Base-by-base conservation (phyloP, 2,113 vertebrate genomes). In the Struthio camelus region DNA sequence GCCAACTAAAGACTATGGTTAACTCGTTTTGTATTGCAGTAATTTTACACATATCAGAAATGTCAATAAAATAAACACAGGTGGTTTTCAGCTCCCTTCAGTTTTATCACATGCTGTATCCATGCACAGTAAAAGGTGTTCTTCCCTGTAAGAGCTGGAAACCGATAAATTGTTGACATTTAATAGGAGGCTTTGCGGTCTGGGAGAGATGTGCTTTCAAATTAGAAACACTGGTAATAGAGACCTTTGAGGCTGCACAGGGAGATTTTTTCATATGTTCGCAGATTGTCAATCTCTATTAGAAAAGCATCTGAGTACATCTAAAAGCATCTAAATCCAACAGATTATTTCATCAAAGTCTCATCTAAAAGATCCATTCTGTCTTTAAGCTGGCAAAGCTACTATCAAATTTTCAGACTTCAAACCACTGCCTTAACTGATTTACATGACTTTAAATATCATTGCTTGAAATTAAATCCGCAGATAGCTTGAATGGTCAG, bases 1-100 rank as follows among this genome's bases (percentile, higher is more conserved):
- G 44, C 46, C 59, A 61, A 7, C 32, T 85, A 71, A 89, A 67
- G 59, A 66, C 46, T 87, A 25, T 77, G 16, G 71, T 88, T 95
- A 95, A 65, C 73, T 87, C 59, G 28, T 67, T 82, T 86, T 83
- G 65, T 65, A 80, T 90, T 87, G 85, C 80, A 78, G 66, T 53
- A 67, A 92, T 94, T 96, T 94, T 84, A 71, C 46, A 72, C 38
- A 48, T 1, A 32, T 48, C 85, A 85, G 56, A 95, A 96, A 94
- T 54, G n/a, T 71, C 89, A 80, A 93, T 96, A 93, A 90, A 94
- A 90, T 71, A 84, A 62, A 85, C 92, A 1, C 19, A 85, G 73
- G 40, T 14, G 59, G 54, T 61, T 83, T 50, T 7, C 75, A 62
- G 34, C 18, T 71, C 50, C 82, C 4, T 11, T 56, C 40, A 58